Percentiles rank a stretch among this genome's conserved stretches.
These are phyloP conservation scores for Hemibagrus wyckioides DNA, from an alignment of 2,113 vertebrate species.

Conservation along the genomic window DNA sequence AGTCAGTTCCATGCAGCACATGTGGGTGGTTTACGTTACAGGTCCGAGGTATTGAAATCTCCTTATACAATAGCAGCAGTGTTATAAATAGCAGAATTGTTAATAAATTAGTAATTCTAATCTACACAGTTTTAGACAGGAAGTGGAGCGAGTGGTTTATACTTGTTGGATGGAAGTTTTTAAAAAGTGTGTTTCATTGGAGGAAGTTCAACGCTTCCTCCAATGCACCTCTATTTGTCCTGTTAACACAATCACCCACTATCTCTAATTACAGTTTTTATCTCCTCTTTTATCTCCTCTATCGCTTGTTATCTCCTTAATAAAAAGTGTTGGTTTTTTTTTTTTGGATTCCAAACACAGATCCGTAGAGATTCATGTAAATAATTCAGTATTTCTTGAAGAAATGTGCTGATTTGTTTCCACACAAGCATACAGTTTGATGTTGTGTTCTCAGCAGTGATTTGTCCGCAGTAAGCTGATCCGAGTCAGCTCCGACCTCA, in stretches of 20 bases:
- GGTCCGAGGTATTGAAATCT: neutral
- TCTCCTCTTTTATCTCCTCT: constrained; percentile 11
- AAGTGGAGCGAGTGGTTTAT: neutral
- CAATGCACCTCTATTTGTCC: neutral
- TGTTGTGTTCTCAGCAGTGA: constrained; percentile 16
- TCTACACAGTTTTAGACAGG: neutral
- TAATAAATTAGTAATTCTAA: neutral
- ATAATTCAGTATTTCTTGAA: constrained; percentile 3
- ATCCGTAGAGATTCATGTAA: neutral
- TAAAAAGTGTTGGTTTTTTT: neutral
- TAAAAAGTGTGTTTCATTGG: neutral
- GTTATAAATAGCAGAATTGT: neutral
- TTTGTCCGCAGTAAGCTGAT: constrained; percentile 13
- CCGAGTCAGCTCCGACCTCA: constrained; percentile 27
- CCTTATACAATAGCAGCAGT: neutral
- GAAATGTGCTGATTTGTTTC: constrained; percentile 35
- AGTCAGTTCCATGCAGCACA: neutral
- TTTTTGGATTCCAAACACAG: neutral
- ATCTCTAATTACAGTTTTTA: constrained; percentile 16
- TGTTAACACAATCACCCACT: neutral
- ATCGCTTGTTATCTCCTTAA: neutral
- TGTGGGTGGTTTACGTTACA: neutral
- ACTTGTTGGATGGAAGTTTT: neutral
- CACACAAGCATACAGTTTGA: constrained; percentile 6
- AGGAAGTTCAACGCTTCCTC: neutral